Base-by-base conservation (phyloP, 2,888 invertebrate genomes). In the Polietes domitor region DNA sequence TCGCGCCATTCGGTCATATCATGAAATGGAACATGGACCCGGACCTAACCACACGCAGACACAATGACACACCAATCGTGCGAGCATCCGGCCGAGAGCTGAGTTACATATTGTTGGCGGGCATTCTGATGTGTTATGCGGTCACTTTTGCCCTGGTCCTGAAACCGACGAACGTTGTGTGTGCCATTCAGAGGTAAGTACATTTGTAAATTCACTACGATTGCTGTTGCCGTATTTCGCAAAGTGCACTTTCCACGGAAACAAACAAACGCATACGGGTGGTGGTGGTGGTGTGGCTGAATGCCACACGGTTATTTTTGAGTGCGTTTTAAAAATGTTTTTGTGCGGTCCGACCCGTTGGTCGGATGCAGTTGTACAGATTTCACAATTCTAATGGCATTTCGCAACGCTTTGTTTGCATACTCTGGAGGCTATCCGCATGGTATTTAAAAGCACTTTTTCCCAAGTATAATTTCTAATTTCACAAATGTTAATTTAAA, bases 41-140 rank as follows among this genome's bases (percentile, higher is more conserved):
- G 5, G n/a, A 50, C 9, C 10, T n/a, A n/a, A n/a, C 63, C 47
- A 58, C 53, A 15, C 83, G 0, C 88, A 92, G 95, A 19, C 96
- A 97, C 93, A 97, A 98, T 92, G 96, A 97, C 87, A 99, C 99
- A 0, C 98, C 99, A 0, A 97, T 99, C 71, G 99, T 99, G n/a
- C 95, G 98, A 87, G 98, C 99, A 47, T 97, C 98, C 17, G 98
- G 98, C 47, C 93, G 97, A 61, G 97, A 97, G 92, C 93, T 97
- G 78, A 97, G 96, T 85, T 98, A 98, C 92, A 97, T 99, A 50
- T 95, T 99, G 55, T 94, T 99, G 85, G 95, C 95, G 50, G 98
- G 98, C 2, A 96, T 97, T 87, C 94, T 97, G 86, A 95, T 98
- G 94, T 98, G 98, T 92, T 98, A 98, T 93, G 94, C 96, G 81